These are phyloP conservation scores for Eupithecia vulgata DNA, from an alignment of 2,888 invertebrate species.

Conservation along the genomic window DNA sequence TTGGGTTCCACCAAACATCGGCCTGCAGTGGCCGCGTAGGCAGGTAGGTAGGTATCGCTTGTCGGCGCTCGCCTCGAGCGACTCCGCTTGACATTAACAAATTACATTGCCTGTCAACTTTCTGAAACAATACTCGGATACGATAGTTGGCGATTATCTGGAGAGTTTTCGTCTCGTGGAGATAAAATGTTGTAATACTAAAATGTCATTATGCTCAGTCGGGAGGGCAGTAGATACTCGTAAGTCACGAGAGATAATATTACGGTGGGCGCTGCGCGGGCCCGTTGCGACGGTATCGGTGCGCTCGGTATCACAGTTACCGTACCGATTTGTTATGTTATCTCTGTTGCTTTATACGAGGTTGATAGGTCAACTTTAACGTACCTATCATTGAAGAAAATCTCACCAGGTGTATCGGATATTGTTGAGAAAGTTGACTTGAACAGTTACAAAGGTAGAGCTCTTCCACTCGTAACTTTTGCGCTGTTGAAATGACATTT, in stretches of 20 bases:
- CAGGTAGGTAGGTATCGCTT: slow-evolving; percentile 48
- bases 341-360: slow-evolving; percentile 76
- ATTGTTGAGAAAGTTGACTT: slow-evolving; percentile 33
- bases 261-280: slow-evolving; percentile 58
- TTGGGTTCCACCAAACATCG: slow-evolving; percentile 62
- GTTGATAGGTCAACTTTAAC: slow-evolving; percentile 77
- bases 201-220: slow-evolving; percentile 80
- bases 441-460: slow-evolving; percentile 11
- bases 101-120: slow-evolving; percentile 80
- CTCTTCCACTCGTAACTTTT: not conserved
- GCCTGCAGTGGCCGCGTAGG: slow-evolving; percentile 47
- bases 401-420: slow-evolving; percentile 49
- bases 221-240: slow-evolving; percentile 64
- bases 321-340: slow-evolving; percentile 79
- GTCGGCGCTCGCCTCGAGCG: slow-evolving; percentile 50
- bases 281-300: slow-evolving; percentile 63
- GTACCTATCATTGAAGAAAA: slow-evolving; percentile 59
- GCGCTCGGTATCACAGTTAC: slow-evolving; percentile 71
- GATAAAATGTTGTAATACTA: slow-evolving; percentile 83
- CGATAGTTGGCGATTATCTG: slow-evolving; percentile 80
- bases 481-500: not conserved
- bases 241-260: slow-evolving; percentile 77
- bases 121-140: slow-evolving; percentile 74
- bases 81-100: slow-evolving; percentile 77
- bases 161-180: slow-evolving; percentile 78